These are phyloP conservation scores for Beaufortia kweichowensis DNA, from an alignment of 2,113 vertebrate genomes.

Conservation along the genomic window DNA sequence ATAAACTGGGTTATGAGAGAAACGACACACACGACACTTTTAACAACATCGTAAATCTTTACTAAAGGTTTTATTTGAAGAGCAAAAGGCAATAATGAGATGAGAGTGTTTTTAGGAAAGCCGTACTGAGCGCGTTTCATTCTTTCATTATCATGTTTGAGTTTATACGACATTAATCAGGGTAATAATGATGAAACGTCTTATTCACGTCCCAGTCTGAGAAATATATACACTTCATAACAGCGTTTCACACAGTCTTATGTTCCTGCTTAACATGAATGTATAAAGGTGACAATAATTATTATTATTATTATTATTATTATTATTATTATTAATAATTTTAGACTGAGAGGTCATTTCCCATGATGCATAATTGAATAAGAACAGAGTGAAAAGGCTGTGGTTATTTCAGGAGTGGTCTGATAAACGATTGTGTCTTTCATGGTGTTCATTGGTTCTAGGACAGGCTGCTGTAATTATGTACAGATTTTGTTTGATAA, in stretches of 20 bases:
- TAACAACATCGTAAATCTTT: neutral
- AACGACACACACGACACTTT: too few relatives aligned
- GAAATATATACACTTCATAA: conserved; percentile 14
- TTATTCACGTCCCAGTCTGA: conserved; percentile 20
- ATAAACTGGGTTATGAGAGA: too few relatives aligned
- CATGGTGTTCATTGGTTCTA: conserved; percentile 58
- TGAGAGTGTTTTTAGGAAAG: too few relatives aligned
- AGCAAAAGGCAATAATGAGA: conserved; percentile 60
- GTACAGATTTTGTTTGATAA: conserved; percentile 82
- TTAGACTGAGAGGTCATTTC: neutral
- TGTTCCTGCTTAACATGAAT: conserved; percentile 43
- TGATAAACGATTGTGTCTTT: conserved; percentile 51
- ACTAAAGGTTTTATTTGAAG: conserved; percentile 54
- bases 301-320: too few relatives aligned
- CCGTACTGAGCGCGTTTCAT: too few relatives aligned
- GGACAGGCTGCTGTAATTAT: conserved; percentile 79
- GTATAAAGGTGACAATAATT: conserved; percentile 27
- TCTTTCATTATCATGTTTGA: neutral
- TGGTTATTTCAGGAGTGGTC: too few relatives aligned
- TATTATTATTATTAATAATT: too few relatives aligned
- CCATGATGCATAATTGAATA: neutral
- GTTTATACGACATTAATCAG: conserved; percentile 8
- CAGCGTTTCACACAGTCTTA: neutral
- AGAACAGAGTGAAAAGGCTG: too few relatives aligned
- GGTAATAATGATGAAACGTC: conserved; percentile 19